Conservation (phyloP, 2,888 invertebrate species). For the Metellina segmentata region DNA sequence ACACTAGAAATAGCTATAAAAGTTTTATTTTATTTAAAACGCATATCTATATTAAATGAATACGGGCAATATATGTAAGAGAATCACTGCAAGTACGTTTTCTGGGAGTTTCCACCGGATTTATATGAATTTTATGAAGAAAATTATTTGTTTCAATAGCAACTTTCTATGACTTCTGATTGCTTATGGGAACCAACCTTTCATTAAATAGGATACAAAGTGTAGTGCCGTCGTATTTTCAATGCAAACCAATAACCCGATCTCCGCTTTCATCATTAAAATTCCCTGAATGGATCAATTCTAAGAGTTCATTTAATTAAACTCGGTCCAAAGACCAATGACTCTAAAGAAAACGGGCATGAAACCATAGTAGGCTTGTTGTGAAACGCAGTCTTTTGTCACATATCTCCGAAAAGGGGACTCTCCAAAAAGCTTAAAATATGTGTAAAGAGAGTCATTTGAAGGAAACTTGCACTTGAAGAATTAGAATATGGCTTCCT, state of each 20-base stretch:
- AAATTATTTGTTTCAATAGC: no score
- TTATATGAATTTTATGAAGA: no score
- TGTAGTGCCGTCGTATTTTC: neutral
- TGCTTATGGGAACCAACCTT: neutral
- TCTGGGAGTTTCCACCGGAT: no score
- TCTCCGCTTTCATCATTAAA: neutral
- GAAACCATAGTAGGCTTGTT: neutral
- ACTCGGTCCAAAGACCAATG: neutral
- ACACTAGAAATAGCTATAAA: no score
- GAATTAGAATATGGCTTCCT: constrained; percentile 40
- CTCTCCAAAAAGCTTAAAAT: neutral
- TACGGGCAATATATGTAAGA: no score
- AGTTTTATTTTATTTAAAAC: no score
- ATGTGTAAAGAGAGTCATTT: neutral
- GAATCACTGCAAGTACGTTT: no score
- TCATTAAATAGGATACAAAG: neutral
- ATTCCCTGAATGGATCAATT: neutral
- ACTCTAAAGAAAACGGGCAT: neutral
- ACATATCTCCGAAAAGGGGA: neutral
- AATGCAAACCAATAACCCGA: neutral
- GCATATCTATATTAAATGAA: no score
- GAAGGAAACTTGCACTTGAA: neutral
- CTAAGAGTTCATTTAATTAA: neutral
- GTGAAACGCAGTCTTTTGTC: neutral
- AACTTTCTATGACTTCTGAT: neutral